Evolutionary conservation across 1,140 invertebrate species (phyloP).

Genomic region (Maniola jurtina): DNA sequence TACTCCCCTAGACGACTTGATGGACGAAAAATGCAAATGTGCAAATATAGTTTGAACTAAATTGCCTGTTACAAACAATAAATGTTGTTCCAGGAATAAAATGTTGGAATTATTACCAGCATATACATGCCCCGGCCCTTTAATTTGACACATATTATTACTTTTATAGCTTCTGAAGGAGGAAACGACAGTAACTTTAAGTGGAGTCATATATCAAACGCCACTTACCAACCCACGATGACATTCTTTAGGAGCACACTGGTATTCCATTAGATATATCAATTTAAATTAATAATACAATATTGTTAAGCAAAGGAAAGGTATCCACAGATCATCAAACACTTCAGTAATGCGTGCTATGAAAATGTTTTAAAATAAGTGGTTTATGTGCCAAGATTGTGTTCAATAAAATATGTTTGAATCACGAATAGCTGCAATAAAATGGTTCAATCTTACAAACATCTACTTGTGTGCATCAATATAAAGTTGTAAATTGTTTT

Average conservation of each 20-base stretch:
- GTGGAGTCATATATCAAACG: conserved; percentile 46
- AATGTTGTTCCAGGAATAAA: conserved; percentile 56
- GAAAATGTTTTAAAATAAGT: neutral
- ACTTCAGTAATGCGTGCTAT: neutral
- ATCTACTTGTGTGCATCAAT: neutral
- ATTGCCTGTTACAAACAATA: conserved; percentile 45
- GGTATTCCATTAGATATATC: conserved; percentile 7
- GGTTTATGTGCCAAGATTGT: too few species aligned
- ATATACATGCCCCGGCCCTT: conserved; percentile 50
- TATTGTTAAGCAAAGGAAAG: neutral
- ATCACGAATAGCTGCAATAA: too few species aligned
- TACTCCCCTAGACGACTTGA: conserved; percentile 14
- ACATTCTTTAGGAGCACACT: conserved; percentile 17
- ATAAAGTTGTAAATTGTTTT: neutral
- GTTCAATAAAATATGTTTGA: too few species aligned
- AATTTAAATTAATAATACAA: conserved; percentile 11
- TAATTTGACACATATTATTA: conserved; percentile 46
- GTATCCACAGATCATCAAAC: neutral
- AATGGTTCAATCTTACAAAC: neutral
- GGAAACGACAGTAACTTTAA: conserved; percentile 44
- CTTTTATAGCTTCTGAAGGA: conserved; percentile 56
- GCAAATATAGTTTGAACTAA: conserved; percentile 44
- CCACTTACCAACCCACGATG: conserved; percentile 25
- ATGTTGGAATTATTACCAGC: conserved; percentile 46
- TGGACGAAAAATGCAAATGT: conserved; percentile 43